Evolutionary conservation across 2,113 vertebrate genomes (phyloP).

Genomic region (Aphelocoma coerulescens): DNA sequence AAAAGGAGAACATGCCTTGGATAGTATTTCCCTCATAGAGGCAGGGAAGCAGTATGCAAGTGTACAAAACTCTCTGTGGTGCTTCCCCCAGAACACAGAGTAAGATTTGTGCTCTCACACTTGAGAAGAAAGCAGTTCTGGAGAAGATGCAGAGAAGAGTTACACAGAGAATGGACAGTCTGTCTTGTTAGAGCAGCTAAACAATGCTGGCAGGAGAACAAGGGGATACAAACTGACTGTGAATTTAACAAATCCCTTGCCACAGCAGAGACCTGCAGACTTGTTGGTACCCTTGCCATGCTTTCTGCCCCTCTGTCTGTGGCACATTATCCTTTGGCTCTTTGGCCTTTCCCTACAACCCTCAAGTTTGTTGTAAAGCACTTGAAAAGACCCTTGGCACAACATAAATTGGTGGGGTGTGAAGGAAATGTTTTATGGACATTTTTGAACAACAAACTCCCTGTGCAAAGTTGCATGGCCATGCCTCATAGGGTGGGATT

Average conservation of each 20-base stretch:
- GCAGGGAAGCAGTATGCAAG: neutral
- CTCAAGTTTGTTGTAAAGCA: neutral
- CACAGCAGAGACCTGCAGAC: neutral
- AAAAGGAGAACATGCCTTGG: neutral
- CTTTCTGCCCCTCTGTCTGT: neutral
- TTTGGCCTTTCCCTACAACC: neutral
- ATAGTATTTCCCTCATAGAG: neutral
- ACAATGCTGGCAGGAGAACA: conserved; percentile 13
- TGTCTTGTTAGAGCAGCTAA: neutral
- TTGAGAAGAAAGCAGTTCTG: neutral
- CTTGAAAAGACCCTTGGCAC: neutral
- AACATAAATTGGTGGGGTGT: neutral
- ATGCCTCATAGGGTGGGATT: neutral
- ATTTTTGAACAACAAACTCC: neutral
- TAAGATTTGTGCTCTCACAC: neutral
- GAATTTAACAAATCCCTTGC: neutral
- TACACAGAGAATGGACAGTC: neutral
- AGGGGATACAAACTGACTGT: neutral
- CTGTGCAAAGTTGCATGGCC: neutral
- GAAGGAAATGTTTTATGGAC: neutral
- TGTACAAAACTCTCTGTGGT: neutral
- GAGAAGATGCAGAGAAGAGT: neutral
- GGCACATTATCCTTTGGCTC: neutral
- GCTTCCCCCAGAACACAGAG: neutral
- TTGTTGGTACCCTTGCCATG: neutral